These are phyloP conservation scores for Odontomachus brunneus DNA, from an alignment of 1,140 invertebrate species.

Conservation along the genomic window DNA sequence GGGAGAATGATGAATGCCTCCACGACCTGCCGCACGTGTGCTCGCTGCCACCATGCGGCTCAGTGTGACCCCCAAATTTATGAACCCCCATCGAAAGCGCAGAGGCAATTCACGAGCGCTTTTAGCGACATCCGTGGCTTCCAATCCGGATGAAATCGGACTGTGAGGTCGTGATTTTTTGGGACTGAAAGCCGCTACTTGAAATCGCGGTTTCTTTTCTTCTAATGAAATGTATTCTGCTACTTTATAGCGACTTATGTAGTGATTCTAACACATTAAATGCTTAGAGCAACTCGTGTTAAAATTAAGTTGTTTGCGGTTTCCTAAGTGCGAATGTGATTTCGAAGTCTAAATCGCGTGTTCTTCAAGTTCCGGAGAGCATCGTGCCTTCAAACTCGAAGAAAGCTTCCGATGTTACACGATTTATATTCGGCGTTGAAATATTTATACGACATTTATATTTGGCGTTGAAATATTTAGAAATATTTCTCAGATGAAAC, in stretches of 20 bases:
- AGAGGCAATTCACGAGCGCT: neutral
- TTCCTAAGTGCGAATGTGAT: neutral
- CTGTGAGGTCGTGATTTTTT: neutral
- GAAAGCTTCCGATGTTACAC: neutral
- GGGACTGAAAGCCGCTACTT: no score
- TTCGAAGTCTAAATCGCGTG: neutral
- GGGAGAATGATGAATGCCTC: slow-evolving; percentile 31
- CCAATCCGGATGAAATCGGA: neutral
- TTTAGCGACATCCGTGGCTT: neutral
- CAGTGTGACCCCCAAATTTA: slow-evolving; percentile 44
- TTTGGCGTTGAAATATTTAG: neutral
- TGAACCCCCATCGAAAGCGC: slow-evolving; percentile 6
- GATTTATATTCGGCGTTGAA: slow-evolving; percentile 11
- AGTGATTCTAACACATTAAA: no score
- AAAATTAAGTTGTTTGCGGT: neutral
- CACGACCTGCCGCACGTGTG: slow-evolving; percentile 36
- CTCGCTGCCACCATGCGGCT: neutral
- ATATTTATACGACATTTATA: neutral
- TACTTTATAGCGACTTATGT: neutral
- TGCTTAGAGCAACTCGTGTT: no score
- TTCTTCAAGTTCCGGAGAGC: slow-evolving; percentile 3
- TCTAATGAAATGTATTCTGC: neutral
- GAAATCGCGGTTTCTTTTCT: neutral
- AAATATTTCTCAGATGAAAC: neutral
- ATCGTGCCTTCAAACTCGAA: no score